Conservation (phyloP, 2,888 invertebrate genomes). For the Operophtera brumata region DNA sequence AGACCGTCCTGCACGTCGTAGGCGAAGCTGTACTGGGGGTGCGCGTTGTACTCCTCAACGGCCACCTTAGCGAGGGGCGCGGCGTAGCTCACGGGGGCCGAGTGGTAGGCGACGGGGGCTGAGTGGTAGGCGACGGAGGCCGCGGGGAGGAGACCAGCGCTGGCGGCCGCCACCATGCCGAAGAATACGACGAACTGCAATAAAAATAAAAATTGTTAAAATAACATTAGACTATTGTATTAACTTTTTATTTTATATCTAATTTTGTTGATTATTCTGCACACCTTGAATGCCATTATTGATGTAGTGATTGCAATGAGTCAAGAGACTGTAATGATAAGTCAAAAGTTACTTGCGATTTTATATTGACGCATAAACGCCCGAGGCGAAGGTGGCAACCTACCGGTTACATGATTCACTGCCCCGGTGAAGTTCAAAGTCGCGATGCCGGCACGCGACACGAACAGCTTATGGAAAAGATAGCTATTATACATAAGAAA, state of each 20-base stretch:
- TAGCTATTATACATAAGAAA: no score
- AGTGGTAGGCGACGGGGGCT: constrained; percentile 49
- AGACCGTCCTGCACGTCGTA: no score
- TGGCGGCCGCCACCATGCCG: constrained; percentile 52
- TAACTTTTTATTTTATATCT: neutral
- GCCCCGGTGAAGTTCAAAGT: constrained; percentile 22
- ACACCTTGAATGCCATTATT: constrained; percentile 37
- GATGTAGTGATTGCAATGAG: constrained; percentile 20
- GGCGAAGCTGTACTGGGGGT: no score
- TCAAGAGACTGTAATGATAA: constrained; percentile 23
- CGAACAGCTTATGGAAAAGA: neutral
- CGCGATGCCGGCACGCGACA: neutral
- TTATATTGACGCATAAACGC: constrained; percentile 25
- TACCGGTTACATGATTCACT: constrained; percentile 19
- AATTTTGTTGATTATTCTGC: neutral
- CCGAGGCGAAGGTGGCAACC: constrained; percentile 22
- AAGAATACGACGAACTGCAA: no score
- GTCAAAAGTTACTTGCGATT: constrained; percentile 17
- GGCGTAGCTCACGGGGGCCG: no score
- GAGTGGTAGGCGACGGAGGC: constrained; percentile 42
- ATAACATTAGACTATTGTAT: no score
- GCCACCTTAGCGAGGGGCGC: no score
- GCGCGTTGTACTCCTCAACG: no score
- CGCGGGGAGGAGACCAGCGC: constrained; percentile 50
- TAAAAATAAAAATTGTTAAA: no score